Base-by-base conservation (phyloP, 1,140 invertebrate genomes). In the Fragariocoptes setiger region DNA sequence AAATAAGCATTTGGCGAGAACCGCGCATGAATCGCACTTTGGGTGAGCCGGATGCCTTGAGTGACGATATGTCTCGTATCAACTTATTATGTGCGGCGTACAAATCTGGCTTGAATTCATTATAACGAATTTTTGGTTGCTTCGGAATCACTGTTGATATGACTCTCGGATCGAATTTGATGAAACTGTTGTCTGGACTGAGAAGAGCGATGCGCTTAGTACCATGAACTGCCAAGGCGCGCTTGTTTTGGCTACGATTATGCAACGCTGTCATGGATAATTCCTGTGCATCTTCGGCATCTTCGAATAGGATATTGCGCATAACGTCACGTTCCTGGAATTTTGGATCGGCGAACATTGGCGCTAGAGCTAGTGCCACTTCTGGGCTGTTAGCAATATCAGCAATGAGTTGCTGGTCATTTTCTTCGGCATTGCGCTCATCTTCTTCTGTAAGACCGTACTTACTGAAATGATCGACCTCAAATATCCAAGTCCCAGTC, bases 401-500 rank as follows among this genome's bases (percentile, higher is more conserved):
- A 18, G 40, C 13, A 41, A 17, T 13, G 40, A 31, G 19, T 31
- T 41, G n/a, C n/a, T n/a, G n/a, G n/a, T n/a, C n/a, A n/a, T n/a
- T n/a, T n/a, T n/a, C n/a, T n/a, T 14, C 54, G 39, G 65, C 66
- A 20, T 74, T 72, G 31, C 82, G 79, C 45, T 83, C 77, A 52
- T 86, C 79, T 0, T 74, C 76, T 50, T 88, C 83, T 42, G 72
- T 72, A 4, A 90, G 59, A 2, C 79, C 82, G 58, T 95, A 94
- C 54, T 92, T 92, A 25, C 31, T 40, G 18, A 47, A 50, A 40
- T 49, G 45, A 38, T 31, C 52, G 47, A 75, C 74, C 54, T 74
- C 72, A 56, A 70, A 70, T 35, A 67, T 82, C 88, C 88, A 97
- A 16, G 80, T 85, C 5, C 90, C 90, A 31, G 79, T 90, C 53